Evolutionary conservation across 2,888 invertebrate species (phyloP).

Genomic region (Thysanoteuthis rhombus): DNA sequence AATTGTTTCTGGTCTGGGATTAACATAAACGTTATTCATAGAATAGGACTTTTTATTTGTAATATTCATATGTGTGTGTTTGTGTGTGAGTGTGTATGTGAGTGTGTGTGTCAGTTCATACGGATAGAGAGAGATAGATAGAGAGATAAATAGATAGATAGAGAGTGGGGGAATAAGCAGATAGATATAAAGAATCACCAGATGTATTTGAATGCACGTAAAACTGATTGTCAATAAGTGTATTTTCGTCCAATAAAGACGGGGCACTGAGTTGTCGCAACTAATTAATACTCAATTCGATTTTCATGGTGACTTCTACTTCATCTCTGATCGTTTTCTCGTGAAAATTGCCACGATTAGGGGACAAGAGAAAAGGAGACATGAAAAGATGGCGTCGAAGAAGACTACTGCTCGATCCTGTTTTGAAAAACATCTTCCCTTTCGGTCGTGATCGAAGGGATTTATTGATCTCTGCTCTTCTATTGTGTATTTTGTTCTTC

Average conservation of each 20-base stretch:
- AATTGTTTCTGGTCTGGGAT: too few species aligned
- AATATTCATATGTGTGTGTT: not conserved
- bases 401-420: not conserved
- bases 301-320: not conserved
- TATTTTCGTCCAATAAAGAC: not conserved
- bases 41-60: too few species aligned
- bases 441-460: not conserved
- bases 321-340: not conserved
- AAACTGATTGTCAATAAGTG: not conserved
- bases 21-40: too few species aligned
- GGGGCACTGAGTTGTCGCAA: not conserved
- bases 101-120: not conserved
- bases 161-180: not conserved
- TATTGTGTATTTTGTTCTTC: not conserved
- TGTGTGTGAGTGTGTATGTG: not conserved
- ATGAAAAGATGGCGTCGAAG: not conserved
- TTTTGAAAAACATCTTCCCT: not conserved
- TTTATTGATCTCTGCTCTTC: not conserved
- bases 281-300: not conserved
- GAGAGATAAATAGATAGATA: not conserved
- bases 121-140: not conserved
- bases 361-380: not conserved
- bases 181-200: too few species aligned
- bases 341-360: not conserved
- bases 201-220: not conserved